Conservation (phyloP, 2,888 invertebrate genomes). For the Dryobotodes eremita region DNA sequence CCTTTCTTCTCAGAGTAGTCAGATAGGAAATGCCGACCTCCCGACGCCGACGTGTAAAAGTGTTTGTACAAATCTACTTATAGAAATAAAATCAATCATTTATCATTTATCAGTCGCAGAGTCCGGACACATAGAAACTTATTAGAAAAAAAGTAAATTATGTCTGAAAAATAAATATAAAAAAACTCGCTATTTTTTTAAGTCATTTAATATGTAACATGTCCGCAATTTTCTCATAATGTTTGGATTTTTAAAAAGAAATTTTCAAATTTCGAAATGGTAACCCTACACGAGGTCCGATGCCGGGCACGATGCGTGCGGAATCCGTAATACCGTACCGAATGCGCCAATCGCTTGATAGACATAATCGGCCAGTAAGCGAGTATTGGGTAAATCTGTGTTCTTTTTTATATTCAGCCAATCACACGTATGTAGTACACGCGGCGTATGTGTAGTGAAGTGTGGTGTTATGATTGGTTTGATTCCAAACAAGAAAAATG, state of each 20-base stretch:
- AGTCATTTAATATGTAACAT: background rate
- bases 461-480: background rate
- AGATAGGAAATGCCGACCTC: too few species aligned
- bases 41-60: too few species aligned
- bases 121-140: background rate
- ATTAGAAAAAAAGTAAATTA: background rate
- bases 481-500: background rate
- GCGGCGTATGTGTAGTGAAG: background rate
- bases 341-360: constrained; percentile 58
- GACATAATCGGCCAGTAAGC: constrained; percentile 57
- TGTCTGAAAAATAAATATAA: background rate
- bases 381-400: constrained; percentile 37
- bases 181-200: background rate
- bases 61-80: too few species aligned
- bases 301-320: constrained; percentile 56
- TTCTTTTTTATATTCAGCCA: constrained; percentile 37
- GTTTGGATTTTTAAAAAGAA: background rate
- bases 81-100: too few species aligned
- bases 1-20: too few species aligned
- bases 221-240: background rate
- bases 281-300: constrained; percentile 45
- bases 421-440: constrained; percentile 26
- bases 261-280: background rate
- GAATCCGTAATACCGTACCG: constrained; percentile 61
- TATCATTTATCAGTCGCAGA: too few species aligned